Base-by-base conservation (phyloP, 2,888 invertebrate species). In the Imbricaverruca yamaguchii region DNA sequence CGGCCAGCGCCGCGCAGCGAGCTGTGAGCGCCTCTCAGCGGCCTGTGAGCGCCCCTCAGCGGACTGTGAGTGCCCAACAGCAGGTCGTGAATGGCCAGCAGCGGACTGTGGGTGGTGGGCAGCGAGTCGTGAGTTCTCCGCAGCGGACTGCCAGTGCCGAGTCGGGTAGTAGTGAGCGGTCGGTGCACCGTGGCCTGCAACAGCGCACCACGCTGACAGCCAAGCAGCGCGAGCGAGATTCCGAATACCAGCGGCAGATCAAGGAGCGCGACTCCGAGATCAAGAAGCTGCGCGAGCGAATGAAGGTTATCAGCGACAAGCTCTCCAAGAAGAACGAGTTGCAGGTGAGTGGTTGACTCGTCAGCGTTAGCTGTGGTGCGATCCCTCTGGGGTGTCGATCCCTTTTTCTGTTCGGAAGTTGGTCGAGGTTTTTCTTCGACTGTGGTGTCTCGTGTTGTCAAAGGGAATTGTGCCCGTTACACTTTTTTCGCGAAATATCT, bases 261-360 rank as follows among this genome's bases (percentile, higher is more conserved):
- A 82, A 82, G 80, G 83, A 84, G 59, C 82, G 85, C 11, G 85
- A 85, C 83, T 77, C 69, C 56, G 83, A 84, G 80, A 84, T 84
- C 63, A 81, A 83, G 80, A 80, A 82, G 78, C 82, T 84, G 15
- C 82, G 83, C 57, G 81, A 79, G 39, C 63, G 83, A 0, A 84
- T 83, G 83, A 81, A 80, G 63, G 82, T 83, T 11, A 82, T 84
- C 56, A 83, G 83, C 56, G 81, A 82, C 69, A 83, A 83, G n/a
- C 82, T 84, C 57, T 83, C 83, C 18, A 82, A 83, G 9, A 83
- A 83, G 77, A 83, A 84, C 77, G 83, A 79, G 6, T n/a, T 79
- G 13, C 74, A 74, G 74, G 74, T 74, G 18, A 9, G 69, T 39
- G 18, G n/a, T 59, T 59, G 1, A 7, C 59, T 59, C 59, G 7